A percentile compares a stretch with the other conserved stretches of the same genome.
Evolutionary conservation across 2,797 vertebrate species (phyloP).

Genomic region (Crotalus adamanteus): DNA sequence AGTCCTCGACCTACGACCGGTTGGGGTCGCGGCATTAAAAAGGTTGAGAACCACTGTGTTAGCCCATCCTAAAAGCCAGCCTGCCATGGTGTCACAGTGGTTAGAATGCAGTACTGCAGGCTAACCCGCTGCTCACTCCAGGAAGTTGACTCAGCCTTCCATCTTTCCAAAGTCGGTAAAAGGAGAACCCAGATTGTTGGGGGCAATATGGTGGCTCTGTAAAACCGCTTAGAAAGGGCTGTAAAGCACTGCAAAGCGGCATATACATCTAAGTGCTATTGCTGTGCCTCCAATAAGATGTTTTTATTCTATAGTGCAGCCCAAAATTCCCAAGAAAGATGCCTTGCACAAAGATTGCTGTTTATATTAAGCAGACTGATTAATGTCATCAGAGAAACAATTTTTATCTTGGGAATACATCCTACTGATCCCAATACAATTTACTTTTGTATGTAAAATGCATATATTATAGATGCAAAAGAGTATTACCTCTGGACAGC

Average conservation of each 20-base stretch:
- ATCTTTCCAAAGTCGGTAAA: no score
- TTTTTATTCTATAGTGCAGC: background rate
- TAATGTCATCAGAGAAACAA: background rate
- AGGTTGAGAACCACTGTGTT: background rate
- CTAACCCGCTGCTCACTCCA: no score
- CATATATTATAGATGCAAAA: background rate
- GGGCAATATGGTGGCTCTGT: no score
- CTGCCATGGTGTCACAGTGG: background rate
- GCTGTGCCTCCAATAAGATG: background rate
- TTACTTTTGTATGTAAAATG: background rate
- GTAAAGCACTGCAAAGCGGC: no score
- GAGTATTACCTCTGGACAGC: slow-evolving; percentile 82
- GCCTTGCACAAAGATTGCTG: background rate
- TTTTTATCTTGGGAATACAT: background rate
- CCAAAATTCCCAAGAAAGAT: background rate
- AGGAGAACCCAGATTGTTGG: no score
- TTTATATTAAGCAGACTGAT: background rate
- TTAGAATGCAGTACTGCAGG: no score
- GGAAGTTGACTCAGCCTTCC: no score
- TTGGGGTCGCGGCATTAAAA: no score
- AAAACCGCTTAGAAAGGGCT: no score
- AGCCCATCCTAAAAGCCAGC: background rate
- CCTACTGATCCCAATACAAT: background rate
- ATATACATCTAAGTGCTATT: no score
- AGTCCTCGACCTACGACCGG: no score